Conservation (phyloP, 23 tunicate species). For the Styela clava region DNA sequence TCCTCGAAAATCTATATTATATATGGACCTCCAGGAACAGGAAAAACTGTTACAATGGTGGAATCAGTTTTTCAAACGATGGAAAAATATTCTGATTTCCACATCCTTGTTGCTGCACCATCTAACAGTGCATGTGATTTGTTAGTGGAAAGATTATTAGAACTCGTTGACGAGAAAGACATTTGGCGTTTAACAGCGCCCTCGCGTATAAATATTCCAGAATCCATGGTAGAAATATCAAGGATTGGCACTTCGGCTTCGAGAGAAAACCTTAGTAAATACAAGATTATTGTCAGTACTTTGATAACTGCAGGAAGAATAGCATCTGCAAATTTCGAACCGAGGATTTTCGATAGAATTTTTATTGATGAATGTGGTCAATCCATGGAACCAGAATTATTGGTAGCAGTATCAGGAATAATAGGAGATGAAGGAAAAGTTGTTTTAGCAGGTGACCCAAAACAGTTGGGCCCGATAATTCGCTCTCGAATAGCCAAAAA, state of each 20-base stretch:
- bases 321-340: constrained; percentile 40
- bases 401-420: constrained; percentile 56
- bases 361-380: constrained; percentile 85
- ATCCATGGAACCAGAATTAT: constrained; percentile 72
- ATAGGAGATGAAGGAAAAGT: constrained; percentile 44
- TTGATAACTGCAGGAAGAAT: constrained; percentile 62
- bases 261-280: constrained; percentile 25
- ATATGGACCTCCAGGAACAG: constrained; percentile 92
- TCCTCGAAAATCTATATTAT: constrained; percentile 34
- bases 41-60: constrained; percentile 76
- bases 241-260: background rate
- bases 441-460: constrained; percentile 71
- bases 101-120: constrained; percentile 61
- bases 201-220: constrained; percentile 34
- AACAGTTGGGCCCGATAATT: constrained; percentile 71
- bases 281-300: constrained; percentile 38
- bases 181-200: constrained; percentile 52
- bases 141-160: constrained; percentile 30
- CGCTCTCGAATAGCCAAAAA: constrained; percentile 24
- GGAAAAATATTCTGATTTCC: constrained; percentile 6
- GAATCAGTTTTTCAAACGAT: constrained; percentile 45
- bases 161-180: constrained; percentile 18
- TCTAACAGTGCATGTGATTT: constrained; percentile 80
- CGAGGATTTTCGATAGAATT: constrained; percentile 43
- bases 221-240: background rate